Evolutionary conservation across 2,888 invertebrate species (phyloP).

Genomic region (Cantharis rustica): DNA sequence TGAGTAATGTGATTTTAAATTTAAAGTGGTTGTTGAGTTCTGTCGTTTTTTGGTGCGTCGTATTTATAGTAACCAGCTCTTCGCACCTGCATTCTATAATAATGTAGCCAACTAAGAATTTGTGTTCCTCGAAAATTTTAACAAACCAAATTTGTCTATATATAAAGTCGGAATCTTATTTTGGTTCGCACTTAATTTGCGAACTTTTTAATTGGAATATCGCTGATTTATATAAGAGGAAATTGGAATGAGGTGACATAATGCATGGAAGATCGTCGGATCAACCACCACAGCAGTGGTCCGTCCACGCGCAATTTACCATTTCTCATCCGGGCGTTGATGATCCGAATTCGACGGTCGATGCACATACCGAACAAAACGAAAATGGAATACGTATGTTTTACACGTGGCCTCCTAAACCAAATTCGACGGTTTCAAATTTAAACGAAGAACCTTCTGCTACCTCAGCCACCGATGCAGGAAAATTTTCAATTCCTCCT

Average conservation of each 20-base stretch:
- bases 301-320: constrained; percentile 71
- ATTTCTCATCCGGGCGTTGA: constrained; percentile 59
- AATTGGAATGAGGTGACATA: constrained; percentile 14
- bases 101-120: constrained; percentile 21
- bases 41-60: background rate
- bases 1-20: background rate
- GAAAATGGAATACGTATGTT: constrained; percentile 62
- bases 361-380: constrained; percentile 53
- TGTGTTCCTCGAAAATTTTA: constrained; percentile 19
- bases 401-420: constrained; percentile 57
- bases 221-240: background rate
- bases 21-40: background rate
- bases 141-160: constrained; percentile 31
- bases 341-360: constrained; percentile 53
- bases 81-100: constrained; percentile 24
- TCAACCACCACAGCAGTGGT: constrained; percentile 63
- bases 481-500: constrained; percentile 16
- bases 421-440: constrained; percentile 37
- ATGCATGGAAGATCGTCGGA: constrained; percentile 31
- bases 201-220: background rate
- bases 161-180: constrained; percentile 26
- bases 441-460: constrained; percentile 19
- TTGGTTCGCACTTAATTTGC: constrained; percentile 7
- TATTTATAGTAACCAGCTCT: constrained; percentile 16
- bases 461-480: constrained; percentile 19